These are phyloP conservation scores for Mylabris sibirica DNA, from an alignment of 2,888 invertebrate species.

Conservation along the genomic window DNA sequence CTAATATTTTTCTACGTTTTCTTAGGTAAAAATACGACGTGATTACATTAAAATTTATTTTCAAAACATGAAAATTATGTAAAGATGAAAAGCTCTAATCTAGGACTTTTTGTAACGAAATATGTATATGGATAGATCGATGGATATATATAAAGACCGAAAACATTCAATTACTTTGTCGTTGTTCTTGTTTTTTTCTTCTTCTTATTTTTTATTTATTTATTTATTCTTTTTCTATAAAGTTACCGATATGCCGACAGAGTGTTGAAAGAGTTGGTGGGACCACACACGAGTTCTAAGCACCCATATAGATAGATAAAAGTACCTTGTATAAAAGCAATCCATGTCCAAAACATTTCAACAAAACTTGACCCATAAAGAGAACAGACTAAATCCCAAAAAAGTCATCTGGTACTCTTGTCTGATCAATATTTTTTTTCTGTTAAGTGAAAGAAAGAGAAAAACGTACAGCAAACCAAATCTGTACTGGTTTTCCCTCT, in stretches of 20 bases:
- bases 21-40: background rate
- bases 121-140: too few species aligned
- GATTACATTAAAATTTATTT: constrained; percentile 5
- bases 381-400: background rate
- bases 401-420: constrained; percentile 7
- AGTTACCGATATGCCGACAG: constrained; percentile 6
- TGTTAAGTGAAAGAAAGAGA: background rate
- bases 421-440: background rate
- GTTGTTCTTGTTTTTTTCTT: background rate
- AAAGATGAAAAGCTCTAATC: background rate
- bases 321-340: constrained; percentile 8
- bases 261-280: constrained; percentile 12
- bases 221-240: background rate
- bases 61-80: background rate
- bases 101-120: background rate
- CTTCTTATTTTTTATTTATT: background rate
- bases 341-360: constrained; percentile 7
- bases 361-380: constrained; percentile 11
- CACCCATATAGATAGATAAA: constrained; percentile 11
- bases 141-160: constrained; percentile 1
- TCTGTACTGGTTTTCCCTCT: background rate
- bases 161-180: constrained; percentile 3
- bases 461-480: background rate
- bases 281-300: constrained; percentile 9
- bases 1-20: background rate